Base-by-base conservation (phyloP, 2,888 invertebrate species). In the Limnephilus rhombicus region DNA sequence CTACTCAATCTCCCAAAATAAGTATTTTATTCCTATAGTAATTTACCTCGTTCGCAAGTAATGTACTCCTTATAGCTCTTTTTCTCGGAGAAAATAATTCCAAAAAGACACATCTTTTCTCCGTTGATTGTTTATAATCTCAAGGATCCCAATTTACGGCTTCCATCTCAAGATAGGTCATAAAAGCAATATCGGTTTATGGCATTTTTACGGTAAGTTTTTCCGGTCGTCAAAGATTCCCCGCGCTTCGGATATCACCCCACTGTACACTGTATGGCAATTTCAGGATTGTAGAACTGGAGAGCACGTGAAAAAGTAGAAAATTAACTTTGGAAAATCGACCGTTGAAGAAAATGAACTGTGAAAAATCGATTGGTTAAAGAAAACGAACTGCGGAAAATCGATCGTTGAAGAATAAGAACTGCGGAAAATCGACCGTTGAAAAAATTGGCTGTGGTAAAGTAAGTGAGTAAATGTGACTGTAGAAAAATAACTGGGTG, bases 151-250 rank as follows among this genome's bases (percentile, higher is more conserved):
- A 45, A 41, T 86, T 45, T 45, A 86, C 49, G 29, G 49, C 41
- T 45, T 86, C 86, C 49, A 45, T 45, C 86, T 41, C 49, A 12
- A 45, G 86, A 86, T 45, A 45, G 45, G 86, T 86, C 49, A 86
- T 86, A 86, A 86, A 86, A 86, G 45, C 86, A 86, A 86, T 86
- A 86, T 86, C 86, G 86, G 13, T 86, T 86, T 86, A 86, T 29
- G 86, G 45, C 49, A 29, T 29, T 86, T 86, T 86, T 86, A 86
- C 45, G 45, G 45, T 83, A 83, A 83, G 83, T 83, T 83, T 83
- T 83, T 83, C 83, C 82, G 34, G 85, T n/a, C 68, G 68, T 68
- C 68, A 68, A 68, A 68, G 68, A 68, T 24, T 31, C 82, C 82
- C 82, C 82, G 82, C 82, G 82, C 34, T 82, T 15, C 31, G 34